Conservation (phyloP, 2,113 vertebrate species). For the Oreochromis aureus region DNA sequence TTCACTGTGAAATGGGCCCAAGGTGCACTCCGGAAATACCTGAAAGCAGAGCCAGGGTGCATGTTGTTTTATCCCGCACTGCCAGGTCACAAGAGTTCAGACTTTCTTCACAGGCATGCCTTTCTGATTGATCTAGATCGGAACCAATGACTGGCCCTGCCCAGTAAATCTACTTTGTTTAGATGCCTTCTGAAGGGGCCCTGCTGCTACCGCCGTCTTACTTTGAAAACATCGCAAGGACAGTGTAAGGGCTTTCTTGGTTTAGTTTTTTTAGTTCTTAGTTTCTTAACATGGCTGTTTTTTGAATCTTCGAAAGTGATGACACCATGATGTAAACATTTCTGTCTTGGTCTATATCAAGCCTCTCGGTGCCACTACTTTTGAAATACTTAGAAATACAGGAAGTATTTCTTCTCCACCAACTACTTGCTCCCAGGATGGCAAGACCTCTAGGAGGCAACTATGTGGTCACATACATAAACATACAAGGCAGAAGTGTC, state of each 20-base stretch:
- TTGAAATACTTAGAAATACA: conserved; percentile 25
- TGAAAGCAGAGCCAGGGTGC: conserved; percentile 40
- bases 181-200: conserved; percentile 14
- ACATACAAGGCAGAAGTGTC: conserved; percentile 11
- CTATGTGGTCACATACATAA: conserved; percentile 26
- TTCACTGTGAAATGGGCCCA: conserved; percentile 60
- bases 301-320: neutral
- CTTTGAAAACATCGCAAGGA: neutral
- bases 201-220: neutral
- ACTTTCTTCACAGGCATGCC: conserved; percentile 43
- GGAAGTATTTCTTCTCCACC: conserved; percentile 24
- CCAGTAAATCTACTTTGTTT: conserved; percentile 19
- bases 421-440: conserved; percentile 41
- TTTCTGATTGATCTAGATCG: conserved; percentile 48
- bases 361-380: neutral
- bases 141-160: conserved; percentile 21
- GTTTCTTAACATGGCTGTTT: neutral
- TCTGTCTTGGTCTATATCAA: neutral
- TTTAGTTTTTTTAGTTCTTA: neutral
- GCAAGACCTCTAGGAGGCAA: conserved; percentile 24
- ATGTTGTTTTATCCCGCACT: conserved; percentile 51
- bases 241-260: neutral
- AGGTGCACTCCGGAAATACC: conserved; percentile 67
- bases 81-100: conserved; percentile 55
- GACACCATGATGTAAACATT: neutral